Conservation (phyloP, 1,140 invertebrate genomes). For the Drosophila pectinifera region DNA sequence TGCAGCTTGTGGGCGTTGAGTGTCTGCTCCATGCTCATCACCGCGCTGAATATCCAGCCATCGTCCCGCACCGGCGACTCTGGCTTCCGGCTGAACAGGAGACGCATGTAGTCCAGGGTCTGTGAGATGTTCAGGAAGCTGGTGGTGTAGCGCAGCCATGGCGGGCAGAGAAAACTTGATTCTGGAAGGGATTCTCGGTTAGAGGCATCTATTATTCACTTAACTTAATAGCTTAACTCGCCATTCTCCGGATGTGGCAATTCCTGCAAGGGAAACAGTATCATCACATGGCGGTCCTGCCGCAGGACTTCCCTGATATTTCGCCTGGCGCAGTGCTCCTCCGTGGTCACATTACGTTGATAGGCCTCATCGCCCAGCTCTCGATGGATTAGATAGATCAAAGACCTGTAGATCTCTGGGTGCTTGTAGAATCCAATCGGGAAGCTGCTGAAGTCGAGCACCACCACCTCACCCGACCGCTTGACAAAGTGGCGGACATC, state of each 20-base stretch:
- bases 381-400: slow-evolving; percentile 57
- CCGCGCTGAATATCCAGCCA: slow-evolving; percentile 75
- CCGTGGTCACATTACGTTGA: slow-evolving; percentile 39
- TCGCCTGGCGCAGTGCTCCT: slow-evolving; percentile 62
- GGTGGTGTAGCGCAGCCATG: slow-evolving; percentile 78
- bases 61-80: slow-evolving; percentile 66
- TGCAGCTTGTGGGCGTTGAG: slow-evolving; percentile 66
- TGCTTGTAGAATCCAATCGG: slow-evolving; percentile 82
- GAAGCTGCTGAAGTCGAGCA: slow-evolving; percentile 86
- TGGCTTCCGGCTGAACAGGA: slow-evolving; percentile 71
- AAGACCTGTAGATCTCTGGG: slow-evolving; percentile 66
- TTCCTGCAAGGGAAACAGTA: slow-evolving; percentile 73
- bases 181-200: slow-evolving; percentile 38
- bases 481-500: slow-evolving; percentile 86
- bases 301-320: slow-evolving; percentile 58
- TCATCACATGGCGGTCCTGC: slow-evolving; percentile 44
- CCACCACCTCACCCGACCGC: slow-evolving; percentile 86
- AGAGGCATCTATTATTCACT: no score
- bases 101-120: slow-evolving; percentile 74
- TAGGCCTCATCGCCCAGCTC: slow-evolving; percentile 71
- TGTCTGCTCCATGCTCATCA: slow-evolving; percentile 69
- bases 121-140: slow-evolving; percentile 71
- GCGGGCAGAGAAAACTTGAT: slow-evolving; percentile 64
- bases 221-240: background rate
- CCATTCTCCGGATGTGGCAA: slow-evolving; percentile 74